Base-by-base conservation (phyloP, 2,888 invertebrate species). In the Drosophila robusta region DNA sequence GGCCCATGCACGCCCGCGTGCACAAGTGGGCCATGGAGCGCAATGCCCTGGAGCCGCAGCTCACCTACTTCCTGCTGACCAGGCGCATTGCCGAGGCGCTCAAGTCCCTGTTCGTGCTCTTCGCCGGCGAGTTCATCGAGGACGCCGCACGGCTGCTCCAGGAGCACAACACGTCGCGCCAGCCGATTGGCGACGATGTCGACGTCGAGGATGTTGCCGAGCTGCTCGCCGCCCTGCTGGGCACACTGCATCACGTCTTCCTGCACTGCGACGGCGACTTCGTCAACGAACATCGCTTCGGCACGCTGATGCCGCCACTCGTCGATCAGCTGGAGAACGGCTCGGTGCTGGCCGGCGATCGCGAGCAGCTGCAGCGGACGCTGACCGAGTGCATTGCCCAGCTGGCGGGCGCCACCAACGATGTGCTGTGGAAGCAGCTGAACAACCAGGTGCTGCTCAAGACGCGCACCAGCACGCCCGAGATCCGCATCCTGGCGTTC, bases 371-470 rank as follows among this genome's bases (percentile, higher is more conserved):
- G 82, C 94, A 95, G 80, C 90, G 92, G 1, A 91, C 95, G 22
- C 92, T 98, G 34, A 95, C 95, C n/a, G 95, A 96, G 0, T 97
- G 97, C 88, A 93, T 98, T 65, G 95, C 96, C 0, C 95, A 97
- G 85, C 95, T 98, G 84, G 96, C 97, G 0, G 95, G 96, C 11
- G 96, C 95, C 1, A 95, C 95, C 2, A 98, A 97, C 89, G 98
- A 98, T 90, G 95, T 96, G 0, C 92, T 97, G 29, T 98, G 98
- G 96, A 98, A 98, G 90, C 95, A 96, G 80, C 93, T 98, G 70
- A 97, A 98, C 90, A 97, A 98, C 91, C 97, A 98, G 91, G 95
- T 98, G 72, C 92, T 98, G 57, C 93, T 98, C 74, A 98, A 98
- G 93, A 97, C 97, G 0, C 94, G 97, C 68, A 95, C 96, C 84